Base-by-base conservation (phyloP, 2,888 invertebrate genomes). In the Pristionchus maxplancki region DNA sequence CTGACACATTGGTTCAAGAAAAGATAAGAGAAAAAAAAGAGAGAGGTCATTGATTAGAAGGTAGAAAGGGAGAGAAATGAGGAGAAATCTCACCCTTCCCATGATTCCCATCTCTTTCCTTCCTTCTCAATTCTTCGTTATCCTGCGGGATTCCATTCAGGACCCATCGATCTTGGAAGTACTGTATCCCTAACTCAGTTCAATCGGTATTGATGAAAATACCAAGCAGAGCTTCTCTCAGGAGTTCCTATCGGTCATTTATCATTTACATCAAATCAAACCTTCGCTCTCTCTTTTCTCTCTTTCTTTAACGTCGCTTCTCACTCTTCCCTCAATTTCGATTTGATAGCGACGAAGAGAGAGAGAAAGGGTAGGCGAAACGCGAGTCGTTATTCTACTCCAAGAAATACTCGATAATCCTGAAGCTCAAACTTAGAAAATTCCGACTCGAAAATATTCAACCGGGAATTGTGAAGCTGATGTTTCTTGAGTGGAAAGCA, bases 211-310 rank as follows among this genome's bases (percentile, higher is more conserved):
- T 81, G 88, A 3, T 67, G 67, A 24, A 88, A 88, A 53, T 88
- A 82, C 44, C 28, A 71, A 8, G 88, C 85, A 28, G 88, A 88
- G 24, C 85, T 58, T 44, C 67, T 82, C n/a, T 24, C 28, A 9
- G 83, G 58, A 31, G 89, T 88, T 88, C 93, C 94, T 17, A 87
- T 94, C 44, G 94, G 94, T 86, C 94, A 94, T 89, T 94, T 94
- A 89, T 89, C 92, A 13, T 94, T 91, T 89, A 88, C 89, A 13
- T 90, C 91, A 88, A 88, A 90, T 24, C 87, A 81, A 44, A 92
- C 90, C 34, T 94, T 94, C 88, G 67, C 88, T 64, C 67, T 91
- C 64, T 24, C 50, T 50, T 28, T 31, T 9, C 37, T 24, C n/a
- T 83, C 58, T 24, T 24, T 58, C 20, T 58, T 58, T 58, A 58